Conservation (phyloP, 2,888 invertebrate genomes). For the Galeopsomyia nigrocyanea region DNA sequence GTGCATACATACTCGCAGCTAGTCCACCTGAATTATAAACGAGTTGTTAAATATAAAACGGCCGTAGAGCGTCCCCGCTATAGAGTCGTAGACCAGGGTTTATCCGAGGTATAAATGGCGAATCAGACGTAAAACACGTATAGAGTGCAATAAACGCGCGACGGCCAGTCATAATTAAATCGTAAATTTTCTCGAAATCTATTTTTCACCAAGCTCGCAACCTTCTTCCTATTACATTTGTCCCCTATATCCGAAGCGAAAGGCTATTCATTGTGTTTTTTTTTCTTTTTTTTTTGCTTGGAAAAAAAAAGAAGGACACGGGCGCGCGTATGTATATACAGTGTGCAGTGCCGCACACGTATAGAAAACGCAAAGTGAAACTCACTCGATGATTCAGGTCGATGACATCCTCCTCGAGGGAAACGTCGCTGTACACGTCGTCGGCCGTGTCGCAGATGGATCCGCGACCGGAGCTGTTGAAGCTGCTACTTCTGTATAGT, state of each 20-base stretch:
- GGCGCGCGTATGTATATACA: too few species aligned
- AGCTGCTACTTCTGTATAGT: constrained; percentile 92
- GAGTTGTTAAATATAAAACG: constrained; percentile 4
- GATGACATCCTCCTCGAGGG: constrained; percentile 92
- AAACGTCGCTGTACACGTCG: constrained; percentile 95
- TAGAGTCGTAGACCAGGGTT: too few species aligned
- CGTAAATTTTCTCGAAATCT: background rate
- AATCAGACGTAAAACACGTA: too few species aligned
- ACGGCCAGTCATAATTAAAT: too few species aligned
- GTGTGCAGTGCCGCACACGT: background rate
- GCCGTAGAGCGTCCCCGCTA: background rate
- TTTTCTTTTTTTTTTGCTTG: too few species aligned
- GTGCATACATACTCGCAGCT: background rate
- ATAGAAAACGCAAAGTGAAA: constrained; percentile 38
- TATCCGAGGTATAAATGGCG: too few species aligned
- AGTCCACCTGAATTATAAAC: constrained; percentile 3
- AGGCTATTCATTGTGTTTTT: too few species aligned
- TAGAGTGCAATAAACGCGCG: too few species aligned
- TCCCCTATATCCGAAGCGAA: background rate
- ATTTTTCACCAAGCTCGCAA: background rate
- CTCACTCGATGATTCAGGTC: constrained; percentile 93
- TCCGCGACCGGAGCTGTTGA: constrained; percentile 92
- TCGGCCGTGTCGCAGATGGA: constrained; percentile 93
- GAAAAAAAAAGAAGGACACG: too few species aligned
- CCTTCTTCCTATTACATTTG: background rate